phyloP scores from a whole-genome alignment of 2,113 vertebrate species.

The Calidris pygmaea region DNA sequence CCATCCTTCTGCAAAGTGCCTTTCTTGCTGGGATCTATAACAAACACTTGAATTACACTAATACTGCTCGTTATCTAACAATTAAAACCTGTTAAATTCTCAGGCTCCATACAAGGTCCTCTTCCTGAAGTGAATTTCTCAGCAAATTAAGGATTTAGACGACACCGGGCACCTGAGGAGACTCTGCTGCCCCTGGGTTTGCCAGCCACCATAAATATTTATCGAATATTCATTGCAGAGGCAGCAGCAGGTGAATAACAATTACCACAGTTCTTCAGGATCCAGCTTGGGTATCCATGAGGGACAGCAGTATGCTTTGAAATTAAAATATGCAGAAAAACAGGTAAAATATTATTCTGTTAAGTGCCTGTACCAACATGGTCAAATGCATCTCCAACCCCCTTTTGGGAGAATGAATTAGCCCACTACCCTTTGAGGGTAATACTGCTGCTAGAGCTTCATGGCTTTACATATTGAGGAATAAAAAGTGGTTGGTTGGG shows the following conservation, averaged over 20 bases:
- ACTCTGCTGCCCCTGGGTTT: neutral
- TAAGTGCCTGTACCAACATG: neutral
- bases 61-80: fast-evolving
- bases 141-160: neutral
- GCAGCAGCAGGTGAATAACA: neutral
- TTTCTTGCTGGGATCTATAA: neutral
- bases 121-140: neutral
- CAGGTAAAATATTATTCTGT: neutral
- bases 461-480: neutral
- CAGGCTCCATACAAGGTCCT: neutral
- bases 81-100: neutral
- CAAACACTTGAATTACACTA: fast-evolving
- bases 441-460: neutral
- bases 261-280: neutral
- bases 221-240: neutral
- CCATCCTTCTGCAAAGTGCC: neutral
- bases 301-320: neutral
- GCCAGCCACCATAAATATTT: neutral
- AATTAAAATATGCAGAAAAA: neutral
- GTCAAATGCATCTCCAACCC: fast-evolving
- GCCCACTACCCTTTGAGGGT: neutral
- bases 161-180: neutral
- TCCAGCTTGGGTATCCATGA: neutral
- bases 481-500: neutral
- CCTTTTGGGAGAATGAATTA: neutral